Base-by-base conservation (phyloP, 2,888 invertebrate genomes). In the Orthosia incerta region DNA sequence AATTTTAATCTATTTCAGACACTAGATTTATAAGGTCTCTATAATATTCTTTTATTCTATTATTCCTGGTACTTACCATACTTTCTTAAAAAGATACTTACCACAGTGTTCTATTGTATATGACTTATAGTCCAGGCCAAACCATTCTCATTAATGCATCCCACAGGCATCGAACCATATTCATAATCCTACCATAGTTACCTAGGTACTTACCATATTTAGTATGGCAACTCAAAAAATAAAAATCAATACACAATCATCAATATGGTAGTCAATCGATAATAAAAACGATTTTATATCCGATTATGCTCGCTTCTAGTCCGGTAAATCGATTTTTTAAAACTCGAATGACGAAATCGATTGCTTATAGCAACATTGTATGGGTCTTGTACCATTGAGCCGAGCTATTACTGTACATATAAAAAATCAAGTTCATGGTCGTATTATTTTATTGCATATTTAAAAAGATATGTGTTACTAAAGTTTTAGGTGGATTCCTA, bases 341-440 rank as follows among this genome's bases (percentile, higher is more conserved):
- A 83, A 85, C 82, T 89, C 80, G 83, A 92, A 93, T 92, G 91
- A 92, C 87, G 91, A 90, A 92, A 92, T 89, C 89, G 89, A 93
- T 93, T 91, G 92, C 91, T 92, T 93, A 93, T 91, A 84, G 91
- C 88, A 91, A 91, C 92, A 90, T 92, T 92, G 92, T 93, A 90
- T 87, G 84, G 86, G 87, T 86, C 88, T 88, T 84, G 87, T 84
- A 74, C 86, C 84, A 88, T 91, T 89, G 88, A 86, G 57, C 73
- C 59, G 68, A 82, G 76, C 82, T 80, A 77, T 88, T 85, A 87
- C 85, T 83, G 81, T 86, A 79, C 83, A 73, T 78, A 83, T 85
- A 86, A 87, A 85, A 82, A 84, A 76, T 83, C 80, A 83, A 86
- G 82, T 86, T 87, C 86, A 86, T 83, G 86, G 83, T 81, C 62